Conservation (phyloP, 2,888 invertebrate genomes). For the Cynaeus angustus region DNA sequence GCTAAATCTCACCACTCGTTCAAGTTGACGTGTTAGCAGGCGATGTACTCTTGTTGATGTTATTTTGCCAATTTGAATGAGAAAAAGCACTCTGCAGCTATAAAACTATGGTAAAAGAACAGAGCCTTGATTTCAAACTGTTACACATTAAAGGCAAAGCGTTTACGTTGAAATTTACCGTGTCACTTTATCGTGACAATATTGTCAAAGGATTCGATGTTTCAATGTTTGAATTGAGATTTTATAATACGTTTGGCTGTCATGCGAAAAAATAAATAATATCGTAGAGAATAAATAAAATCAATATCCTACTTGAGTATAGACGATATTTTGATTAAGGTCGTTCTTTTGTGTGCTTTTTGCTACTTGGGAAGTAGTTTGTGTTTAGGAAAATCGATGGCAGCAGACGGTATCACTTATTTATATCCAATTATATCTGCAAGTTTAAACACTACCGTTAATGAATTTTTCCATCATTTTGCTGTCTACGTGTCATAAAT, state of each 20-base stretch:
- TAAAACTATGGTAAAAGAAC: slow-evolving; percentile 20
- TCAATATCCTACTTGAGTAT: too few relatives aligned
- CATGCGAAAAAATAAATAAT: not conserved
- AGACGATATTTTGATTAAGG: too few relatives aligned
- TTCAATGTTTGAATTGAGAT: slow-evolving; percentile 10
- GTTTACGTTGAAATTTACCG: slow-evolving; percentile 11
- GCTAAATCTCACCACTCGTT: slow-evolving; percentile 51
- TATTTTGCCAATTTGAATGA: slow-evolving; percentile 37
- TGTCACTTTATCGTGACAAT: slow-evolving; percentile 4
- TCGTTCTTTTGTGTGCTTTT: too few relatives aligned
- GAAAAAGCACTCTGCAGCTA: slow-evolving; percentile 35
- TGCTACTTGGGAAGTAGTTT: too few relatives aligned
- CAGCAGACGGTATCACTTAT: too few relatives aligned
- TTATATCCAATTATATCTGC: too few relatives aligned
- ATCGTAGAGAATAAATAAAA: not conserved
- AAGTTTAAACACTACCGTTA: too few relatives aligned
- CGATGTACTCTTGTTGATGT: slow-evolving; percentile 47
- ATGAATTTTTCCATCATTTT: too few relatives aligned
- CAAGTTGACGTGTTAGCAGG: slow-evolving; percentile 49
- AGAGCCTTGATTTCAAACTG: slow-evolving; percentile 30
- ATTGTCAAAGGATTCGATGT: not conserved
- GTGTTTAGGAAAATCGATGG: too few relatives aligned
- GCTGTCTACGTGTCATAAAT: too few relatives aligned
- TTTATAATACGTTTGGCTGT: too few relatives aligned
- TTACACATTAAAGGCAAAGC: slow-evolving; percentile 13